These are phyloP conservation scores for Machimus rusticus DNA, from an alignment of 2,888 invertebrate genomes.

Conservation along the genomic window DNA sequence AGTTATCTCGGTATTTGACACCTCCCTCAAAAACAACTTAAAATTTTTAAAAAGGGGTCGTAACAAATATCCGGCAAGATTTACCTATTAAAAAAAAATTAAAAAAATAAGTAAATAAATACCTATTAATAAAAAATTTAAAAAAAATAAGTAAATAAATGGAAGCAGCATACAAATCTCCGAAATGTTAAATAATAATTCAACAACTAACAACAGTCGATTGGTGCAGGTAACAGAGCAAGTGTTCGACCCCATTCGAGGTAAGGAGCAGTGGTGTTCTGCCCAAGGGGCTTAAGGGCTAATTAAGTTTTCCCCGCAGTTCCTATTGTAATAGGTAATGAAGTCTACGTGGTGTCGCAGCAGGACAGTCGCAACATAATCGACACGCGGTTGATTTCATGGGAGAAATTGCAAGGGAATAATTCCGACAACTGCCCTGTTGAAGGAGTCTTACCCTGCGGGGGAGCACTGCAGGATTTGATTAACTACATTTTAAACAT, in stretches of 20 bases:
- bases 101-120: not conserved
- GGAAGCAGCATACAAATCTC: not conserved
- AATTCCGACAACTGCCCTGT: not conserved
- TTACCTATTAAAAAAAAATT: not conserved
- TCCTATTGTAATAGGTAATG: slow-evolving; percentile 1
- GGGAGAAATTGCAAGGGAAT: not conserved
- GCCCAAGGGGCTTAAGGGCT: not conserved
- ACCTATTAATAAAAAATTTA: not conserved
- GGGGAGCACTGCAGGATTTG: not conserved
- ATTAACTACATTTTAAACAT: not conserved
- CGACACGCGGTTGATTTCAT: not conserved
- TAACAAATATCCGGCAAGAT: not conserved
- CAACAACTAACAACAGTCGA: not conserved
- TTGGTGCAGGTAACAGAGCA: not conserved
- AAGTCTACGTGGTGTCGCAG: not conserved
- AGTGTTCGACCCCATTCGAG: not conserved
- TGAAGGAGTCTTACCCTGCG: too few species aligned
- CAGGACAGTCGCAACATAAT: slow-evolving; percentile 24
- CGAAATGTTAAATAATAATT: not conserved
- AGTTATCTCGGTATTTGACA: not conserved
- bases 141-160: not conserved
- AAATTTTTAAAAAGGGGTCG: not conserved
- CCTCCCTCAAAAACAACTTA: not conserved
- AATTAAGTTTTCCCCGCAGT: not conserved
- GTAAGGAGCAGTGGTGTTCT: not conserved